phyloP scores from a whole-genome alignment of 1,140 invertebrate species.

The Oryzaephilus surinamensis region DNA sequence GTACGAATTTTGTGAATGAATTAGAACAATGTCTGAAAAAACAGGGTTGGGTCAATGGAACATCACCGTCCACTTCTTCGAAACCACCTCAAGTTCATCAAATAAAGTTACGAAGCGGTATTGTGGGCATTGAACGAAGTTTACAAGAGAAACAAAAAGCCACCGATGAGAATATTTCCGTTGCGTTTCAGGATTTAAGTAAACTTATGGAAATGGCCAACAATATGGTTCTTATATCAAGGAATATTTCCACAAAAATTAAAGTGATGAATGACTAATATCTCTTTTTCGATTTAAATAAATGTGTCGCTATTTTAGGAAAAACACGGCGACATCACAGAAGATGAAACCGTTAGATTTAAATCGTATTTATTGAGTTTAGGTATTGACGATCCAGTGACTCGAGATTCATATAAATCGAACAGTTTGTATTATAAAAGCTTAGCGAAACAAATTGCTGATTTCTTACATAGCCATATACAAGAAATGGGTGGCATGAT shows the following conservation, averaged over 20 bases:
- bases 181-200: slow-evolving; percentile 91
- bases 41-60: too few relatives aligned
- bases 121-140: slow-evolving; percentile 90
- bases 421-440: slow-evolving; percentile 80
- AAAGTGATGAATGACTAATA: slow-evolving; percentile 44
- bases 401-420: slow-evolving; percentile 76
- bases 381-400: slow-evolving; percentile 95
- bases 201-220: slow-evolving; percentile 94
- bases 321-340: slow-evolving; percentile 90
- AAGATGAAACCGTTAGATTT: slow-evolving; percentile 94
- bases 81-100: slow-evolving; percentile 32
- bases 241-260: slow-evolving; percentile 88
- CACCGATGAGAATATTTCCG: slow-evolving; percentile 81
- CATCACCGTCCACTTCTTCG: slow-evolving; percentile 17
- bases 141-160: slow-evolving; percentile 82
- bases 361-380: slow-evolving; percentile 93
- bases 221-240: slow-evolving; percentile 91
- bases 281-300: slow-evolving; percentile 16
- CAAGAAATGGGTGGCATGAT: slow-evolving; percentile 92
- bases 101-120: slow-evolving; percentile 72
- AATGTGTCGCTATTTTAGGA: slow-evolving; percentile 47
- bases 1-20: slow-evolving; percentile 53
- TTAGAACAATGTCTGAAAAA: slow-evolving; percentile 54
- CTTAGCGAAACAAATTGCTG: slow-evolving; percentile 76
- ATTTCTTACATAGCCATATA: slow-evolving; percentile 71